Conservation (phyloP, 2,888 invertebrate species). For the Drosophila affinis region DNA sequence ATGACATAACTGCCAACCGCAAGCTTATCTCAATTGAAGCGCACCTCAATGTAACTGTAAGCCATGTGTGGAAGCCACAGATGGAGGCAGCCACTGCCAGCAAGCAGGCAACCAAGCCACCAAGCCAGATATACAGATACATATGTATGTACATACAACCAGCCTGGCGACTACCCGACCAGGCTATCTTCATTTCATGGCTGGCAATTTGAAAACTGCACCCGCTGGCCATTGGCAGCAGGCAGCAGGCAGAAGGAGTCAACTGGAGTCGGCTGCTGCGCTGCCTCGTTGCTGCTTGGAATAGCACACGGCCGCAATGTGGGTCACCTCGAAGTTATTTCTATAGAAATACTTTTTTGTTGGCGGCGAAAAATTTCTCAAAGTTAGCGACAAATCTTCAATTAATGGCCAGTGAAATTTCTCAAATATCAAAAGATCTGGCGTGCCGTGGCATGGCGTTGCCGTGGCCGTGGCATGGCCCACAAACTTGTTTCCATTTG, state of each 20-base stretch:
- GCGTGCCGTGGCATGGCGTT: background rate
- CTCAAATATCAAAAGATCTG: conserved; percentile 50
- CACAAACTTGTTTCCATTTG: conserved; percentile 32
- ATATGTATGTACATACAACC: background rate
- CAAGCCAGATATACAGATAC: conserved; percentile 18
- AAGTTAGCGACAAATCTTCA: conserved; percentile 67
- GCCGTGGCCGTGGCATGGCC: background rate
- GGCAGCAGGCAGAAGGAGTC: conserved; percentile 28
- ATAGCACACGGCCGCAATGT: conserved; percentile 52
- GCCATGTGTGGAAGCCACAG: conserved; percentile 52
- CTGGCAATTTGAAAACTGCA: conserved; percentile 69
- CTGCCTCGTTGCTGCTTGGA: background rate
- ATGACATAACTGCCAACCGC: conserved; percentile 68
- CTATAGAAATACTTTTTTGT: conserved; percentile 65
- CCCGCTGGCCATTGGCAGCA: conserved; percentile 66
- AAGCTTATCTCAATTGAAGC: conserved; percentile 74
- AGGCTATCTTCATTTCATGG: conserved; percentile 62
- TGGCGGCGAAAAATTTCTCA: conserved; percentile 65
- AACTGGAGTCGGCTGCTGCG: conserved; percentile 3
- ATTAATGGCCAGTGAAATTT: conserved; percentile 70
- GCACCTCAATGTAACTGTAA: conserved; percentile 72
- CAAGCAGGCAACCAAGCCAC: conserved; percentile 9
- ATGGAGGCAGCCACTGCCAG: conserved; percentile 34
- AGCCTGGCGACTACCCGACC: conserved; percentile 13
- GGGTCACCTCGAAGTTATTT: conserved; percentile 62